Evolutionary conservation across 1,140 invertebrate species (phyloP).

Genomic region (Bicyclus anynana): DNA sequence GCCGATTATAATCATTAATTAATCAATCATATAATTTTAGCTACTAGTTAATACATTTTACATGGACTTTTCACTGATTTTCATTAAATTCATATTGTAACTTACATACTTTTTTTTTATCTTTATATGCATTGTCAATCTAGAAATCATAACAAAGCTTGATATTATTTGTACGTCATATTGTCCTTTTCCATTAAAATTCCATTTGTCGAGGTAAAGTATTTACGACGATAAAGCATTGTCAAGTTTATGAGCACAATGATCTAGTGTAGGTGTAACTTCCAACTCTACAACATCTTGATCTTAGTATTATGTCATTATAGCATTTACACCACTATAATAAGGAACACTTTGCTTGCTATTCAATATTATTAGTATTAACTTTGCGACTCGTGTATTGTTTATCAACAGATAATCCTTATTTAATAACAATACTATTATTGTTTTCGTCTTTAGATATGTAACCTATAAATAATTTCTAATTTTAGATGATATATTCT

Average conservation of each 20-base stretch:
- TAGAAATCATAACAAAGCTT: background rate
- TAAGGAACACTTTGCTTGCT: background rate
- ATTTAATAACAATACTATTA: background rate
- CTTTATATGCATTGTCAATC: background rate
- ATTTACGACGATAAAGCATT: slow-evolving; percentile 37
- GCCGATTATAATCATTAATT: too few relatives aligned
- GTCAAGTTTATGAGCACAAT: slow-evolving; percentile 63
- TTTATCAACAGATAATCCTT: slow-evolving; percentile 1
- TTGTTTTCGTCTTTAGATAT: background rate
- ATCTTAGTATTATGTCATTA: background rate
- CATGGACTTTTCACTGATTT: too few relatives aligned
- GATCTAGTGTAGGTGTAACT: slow-evolving; percentile 33
- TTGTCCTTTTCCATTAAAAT: slow-evolving; percentile 42
- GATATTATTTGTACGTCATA: slow-evolving; percentile 3
- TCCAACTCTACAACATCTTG: background rate
- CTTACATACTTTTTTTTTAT: too few relatives aligned
- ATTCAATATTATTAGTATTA: background rate
- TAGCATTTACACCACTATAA: background rate
- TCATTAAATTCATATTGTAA: too few relatives aligned
- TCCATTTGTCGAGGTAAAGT: slow-evolving; percentile 35
- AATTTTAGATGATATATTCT: background rate
- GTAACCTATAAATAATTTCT: background rate
- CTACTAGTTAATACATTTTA: too few relatives aligned
- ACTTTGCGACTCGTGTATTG: background rate
- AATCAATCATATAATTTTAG: too few relatives aligned